Evolutionary conservation across 1,140 invertebrate species (phyloP).

Genomic region (Drosophila orosa): DNA sequence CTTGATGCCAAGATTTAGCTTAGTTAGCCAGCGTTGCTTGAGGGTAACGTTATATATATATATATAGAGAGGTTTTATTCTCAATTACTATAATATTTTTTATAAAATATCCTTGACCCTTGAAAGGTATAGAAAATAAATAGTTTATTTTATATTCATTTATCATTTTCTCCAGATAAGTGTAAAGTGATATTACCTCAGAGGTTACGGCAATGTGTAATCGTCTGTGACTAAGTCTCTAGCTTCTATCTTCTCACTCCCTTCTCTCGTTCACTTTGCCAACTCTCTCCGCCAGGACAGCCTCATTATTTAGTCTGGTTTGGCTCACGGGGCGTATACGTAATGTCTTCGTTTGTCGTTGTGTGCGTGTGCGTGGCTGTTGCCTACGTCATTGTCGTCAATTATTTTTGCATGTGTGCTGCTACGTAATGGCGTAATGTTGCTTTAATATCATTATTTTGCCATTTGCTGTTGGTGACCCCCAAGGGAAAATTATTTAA

Average conservation of each 20-base stretch:
- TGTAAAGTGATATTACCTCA: neutral
- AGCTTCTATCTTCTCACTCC: neutral
- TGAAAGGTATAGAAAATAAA: neutral
- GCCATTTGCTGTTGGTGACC: constrained; percentile 49
- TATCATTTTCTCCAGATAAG: neutral
- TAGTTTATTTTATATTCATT: neutral
- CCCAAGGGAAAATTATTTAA: constrained; percentile 46
- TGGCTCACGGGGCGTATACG: constrained; percentile 51
- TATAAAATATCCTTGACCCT: neutral
- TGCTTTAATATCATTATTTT: constrained; percentile 76
- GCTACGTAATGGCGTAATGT: constrained; percentile 65
- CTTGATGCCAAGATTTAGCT: neutral
- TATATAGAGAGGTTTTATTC: neutral
- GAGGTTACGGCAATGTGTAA: neutral
- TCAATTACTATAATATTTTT: neutral
- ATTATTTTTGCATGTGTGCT: constrained; percentile 51
- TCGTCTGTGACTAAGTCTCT: neutral
- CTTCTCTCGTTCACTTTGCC: neutral
- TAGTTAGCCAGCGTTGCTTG: neutral
- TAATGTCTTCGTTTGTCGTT: constrained; percentile 37
- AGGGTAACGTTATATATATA: neutral
- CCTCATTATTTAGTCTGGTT: constrained; percentile 50
- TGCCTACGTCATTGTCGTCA: constrained; percentile 47
- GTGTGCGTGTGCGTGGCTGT: constrained; percentile 8
- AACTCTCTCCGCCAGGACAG: constrained; percentile 4